These are phyloP conservation scores for Acanthurus leucopareius DNA, from an alignment of 2,797 vertebrate genomes.

Conservation along the genomic window DNA sequence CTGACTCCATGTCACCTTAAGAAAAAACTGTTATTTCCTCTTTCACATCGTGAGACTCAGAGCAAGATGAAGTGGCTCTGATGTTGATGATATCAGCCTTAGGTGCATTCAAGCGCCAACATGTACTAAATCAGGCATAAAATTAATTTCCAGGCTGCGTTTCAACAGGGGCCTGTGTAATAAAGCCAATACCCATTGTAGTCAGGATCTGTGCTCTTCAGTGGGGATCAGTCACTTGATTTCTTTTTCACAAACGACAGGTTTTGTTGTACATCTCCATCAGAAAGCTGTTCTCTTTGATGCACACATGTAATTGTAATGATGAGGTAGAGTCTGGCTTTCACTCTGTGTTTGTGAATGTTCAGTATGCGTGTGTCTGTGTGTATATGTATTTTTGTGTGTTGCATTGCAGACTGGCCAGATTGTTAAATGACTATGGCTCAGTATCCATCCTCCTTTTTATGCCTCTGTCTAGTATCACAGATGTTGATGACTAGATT, in stretches of 20 bases:
- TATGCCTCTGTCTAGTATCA: background rate
- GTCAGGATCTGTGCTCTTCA: conserved; percentile 60
- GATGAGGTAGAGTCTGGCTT: background rate
- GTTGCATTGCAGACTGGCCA: background rate
- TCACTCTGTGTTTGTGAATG: background rate
- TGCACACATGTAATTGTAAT: background rate
- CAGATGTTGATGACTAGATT: conserved; percentile 1
- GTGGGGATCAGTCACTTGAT: conserved; percentile 57
- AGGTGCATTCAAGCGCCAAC: conserved; percentile 68
- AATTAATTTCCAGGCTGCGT: conserved; percentile 80
- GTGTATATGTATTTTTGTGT: background rate
- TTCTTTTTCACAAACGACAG: conserved; percentile 59
- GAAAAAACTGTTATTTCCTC: conserved; percentile 60
- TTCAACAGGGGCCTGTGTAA: conserved; percentile 68
- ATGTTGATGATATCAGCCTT: conserved; percentile 80
- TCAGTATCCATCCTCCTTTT: conserved; percentile 10
- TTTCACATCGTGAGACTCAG: conserved; percentile 25
- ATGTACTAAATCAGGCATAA: conserved; percentile 84
- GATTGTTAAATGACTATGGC: conserved; percentile 8
- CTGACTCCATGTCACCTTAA: conserved; percentile 52
- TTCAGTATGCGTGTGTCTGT: background rate
- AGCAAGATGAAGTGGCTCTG: conserved; percentile 69
- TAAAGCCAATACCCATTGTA: conserved; percentile 68
- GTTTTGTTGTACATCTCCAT: conserved; percentile 53
- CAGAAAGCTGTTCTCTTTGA: conserved; percentile 41